Conservation (phyloP, 2,797 vertebrate species). For the Semaprochilodus insignis region DNA sequence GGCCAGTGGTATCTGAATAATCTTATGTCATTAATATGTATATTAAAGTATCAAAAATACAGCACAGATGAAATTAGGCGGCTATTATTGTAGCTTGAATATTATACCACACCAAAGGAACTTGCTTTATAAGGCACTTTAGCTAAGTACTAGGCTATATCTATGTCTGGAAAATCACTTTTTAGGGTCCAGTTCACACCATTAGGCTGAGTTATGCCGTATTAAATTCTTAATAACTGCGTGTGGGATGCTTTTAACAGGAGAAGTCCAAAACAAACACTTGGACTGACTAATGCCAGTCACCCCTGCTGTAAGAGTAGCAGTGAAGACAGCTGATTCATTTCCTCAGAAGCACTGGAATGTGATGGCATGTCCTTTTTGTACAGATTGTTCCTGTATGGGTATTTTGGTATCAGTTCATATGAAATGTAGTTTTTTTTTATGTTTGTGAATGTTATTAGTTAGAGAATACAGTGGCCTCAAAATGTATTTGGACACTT, state of each 20-base stretch:
- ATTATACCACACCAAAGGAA: not conserved
- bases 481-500: no score
- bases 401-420: not conserved
- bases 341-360: not conserved
- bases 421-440: not conserved
- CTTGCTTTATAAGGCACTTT: constrained; percentile 10
- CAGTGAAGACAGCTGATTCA: not conserved
- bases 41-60: not conserved
- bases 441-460: no score
- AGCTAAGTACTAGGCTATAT: not conserved
- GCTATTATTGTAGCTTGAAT: no score
- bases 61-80: not conserved
- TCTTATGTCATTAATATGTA: not conserved
- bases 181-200: not conserved
- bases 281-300: not conserved
- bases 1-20: not conserved
- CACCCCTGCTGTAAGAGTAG: not conserved
- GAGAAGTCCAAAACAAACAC: constrained; percentile 13
- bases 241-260: constrained; percentile 1
- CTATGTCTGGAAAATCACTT: constrained; percentile 8
- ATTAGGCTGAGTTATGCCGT: constrained; percentile 14
- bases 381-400: not conserved
- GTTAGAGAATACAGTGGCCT: no score
- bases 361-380: not conserved
- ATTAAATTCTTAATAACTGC: constrained; percentile 30